These are phyloP conservation scores for Coelinius sp. DNA, from an alignment of 2,888 invertebrate genomes.

Conservation along the genomic window DNA sequence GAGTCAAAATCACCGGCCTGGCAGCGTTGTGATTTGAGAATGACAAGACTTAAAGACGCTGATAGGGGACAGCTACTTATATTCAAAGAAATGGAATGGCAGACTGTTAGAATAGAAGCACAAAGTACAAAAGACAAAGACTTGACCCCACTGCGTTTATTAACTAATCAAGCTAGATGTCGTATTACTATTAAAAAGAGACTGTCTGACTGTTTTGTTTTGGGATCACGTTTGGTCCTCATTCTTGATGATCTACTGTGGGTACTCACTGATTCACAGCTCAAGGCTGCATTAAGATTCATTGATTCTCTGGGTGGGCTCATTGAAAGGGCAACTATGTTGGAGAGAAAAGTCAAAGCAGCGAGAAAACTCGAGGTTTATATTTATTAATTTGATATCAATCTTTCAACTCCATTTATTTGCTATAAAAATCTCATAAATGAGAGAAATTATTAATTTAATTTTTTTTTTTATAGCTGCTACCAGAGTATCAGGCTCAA, in stretches of 20 bases:
- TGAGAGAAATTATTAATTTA: constrained; percentile 11
- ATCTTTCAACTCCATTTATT: constrained; percentile 8
- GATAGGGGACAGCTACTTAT: constrained; percentile 91
- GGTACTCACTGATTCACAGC: constrained; percentile 96
- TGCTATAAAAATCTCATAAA: background rate
- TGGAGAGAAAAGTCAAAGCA: constrained; percentile 86
- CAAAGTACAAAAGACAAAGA: constrained; percentile 83
- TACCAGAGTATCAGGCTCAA: constrained; percentile 84
- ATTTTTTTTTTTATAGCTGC: constrained; percentile 69
- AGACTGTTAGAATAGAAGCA: constrained; percentile 95
- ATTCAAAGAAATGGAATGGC: constrained; percentile 98
- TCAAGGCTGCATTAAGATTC: constrained; percentile 93
- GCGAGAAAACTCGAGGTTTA: constrained; percentile 84
- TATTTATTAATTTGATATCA: background rate
- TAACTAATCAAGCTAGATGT: constrained; percentile 95
- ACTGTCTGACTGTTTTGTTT: constrained; percentile 90
- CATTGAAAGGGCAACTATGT: constrained; percentile 84
- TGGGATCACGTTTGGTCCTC: constrained; percentile 91
- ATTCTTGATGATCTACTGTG: constrained; percentile 96
- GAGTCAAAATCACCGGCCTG: constrained; percentile 96
- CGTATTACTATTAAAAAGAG: constrained; percentile 96
- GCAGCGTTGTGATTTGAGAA: constrained; percentile 87
- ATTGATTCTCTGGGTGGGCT: constrained; percentile 87
- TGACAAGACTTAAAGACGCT: constrained; percentile 92
- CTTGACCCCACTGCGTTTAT: constrained; percentile 89